phyloP scores from a whole-genome alignment of 53 echinoderm and acorn worm genomes.

The Holothuria leucospilota region DNA sequence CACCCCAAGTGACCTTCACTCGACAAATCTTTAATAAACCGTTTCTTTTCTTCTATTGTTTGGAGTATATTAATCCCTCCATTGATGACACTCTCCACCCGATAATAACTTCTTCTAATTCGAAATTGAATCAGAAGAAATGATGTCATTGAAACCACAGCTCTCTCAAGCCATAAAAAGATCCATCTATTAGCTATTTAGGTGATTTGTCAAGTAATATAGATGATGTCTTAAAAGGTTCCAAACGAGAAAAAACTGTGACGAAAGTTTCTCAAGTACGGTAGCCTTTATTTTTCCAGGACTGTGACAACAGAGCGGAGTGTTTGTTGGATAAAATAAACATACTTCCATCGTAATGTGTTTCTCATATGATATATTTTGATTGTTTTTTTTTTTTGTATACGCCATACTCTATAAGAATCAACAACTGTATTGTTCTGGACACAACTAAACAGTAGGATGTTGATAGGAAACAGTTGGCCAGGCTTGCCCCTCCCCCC shows the following conservation, averaged over 20 bases:
- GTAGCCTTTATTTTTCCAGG: too few species aligned
- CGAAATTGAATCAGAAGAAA: constrained; percentile 6
- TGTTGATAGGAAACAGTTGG: too few species aligned
- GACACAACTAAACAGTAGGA: too few species aligned
- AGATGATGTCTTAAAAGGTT: constrained; percentile 19
- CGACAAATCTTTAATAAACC: constrained; percentile 27
- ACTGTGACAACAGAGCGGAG: too few species aligned
- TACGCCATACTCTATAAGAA: too few species aligned
- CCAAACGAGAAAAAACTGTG: background rate
- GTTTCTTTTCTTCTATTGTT: background rate
- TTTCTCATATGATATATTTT: too few species aligned
- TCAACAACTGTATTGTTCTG: too few species aligned
- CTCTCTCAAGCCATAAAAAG: background rate
- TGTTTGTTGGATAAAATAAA: too few species aligned
- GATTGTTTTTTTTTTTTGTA: too few species aligned
- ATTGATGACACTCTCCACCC: background rate
- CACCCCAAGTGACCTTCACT: constrained; percentile 32
- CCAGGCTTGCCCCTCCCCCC: too few species aligned
- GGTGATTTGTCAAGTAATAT: background rate
- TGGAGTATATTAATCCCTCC: constrained; percentile 15
- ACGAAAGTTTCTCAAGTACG: too few species aligned
- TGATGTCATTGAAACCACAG: background rate
- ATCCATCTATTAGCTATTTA: constrained; percentile 15
- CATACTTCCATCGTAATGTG: too few species aligned
- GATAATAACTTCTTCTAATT: background rate